phyloP scores from a whole-genome alignment of 92 coral and sea anemone species.

The Parazoanthus swiftii region DNA sequence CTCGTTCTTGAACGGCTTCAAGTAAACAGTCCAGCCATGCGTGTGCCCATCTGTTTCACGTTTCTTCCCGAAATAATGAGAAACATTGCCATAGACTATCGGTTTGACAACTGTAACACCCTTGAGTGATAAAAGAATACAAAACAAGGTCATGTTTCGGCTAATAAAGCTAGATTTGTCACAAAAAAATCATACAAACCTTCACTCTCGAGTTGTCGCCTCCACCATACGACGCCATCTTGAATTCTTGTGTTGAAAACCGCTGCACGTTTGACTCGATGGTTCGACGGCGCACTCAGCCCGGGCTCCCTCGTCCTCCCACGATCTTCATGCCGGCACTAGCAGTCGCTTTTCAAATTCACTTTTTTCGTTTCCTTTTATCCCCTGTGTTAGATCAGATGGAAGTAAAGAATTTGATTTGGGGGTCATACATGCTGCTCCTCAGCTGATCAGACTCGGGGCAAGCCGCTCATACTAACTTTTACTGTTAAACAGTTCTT shows the following conservation, averaged over 20 bases:
- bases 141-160: neutral
- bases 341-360: too few species aligned
- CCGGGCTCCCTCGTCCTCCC: neutral
- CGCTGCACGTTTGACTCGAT: conserved; percentile 4
- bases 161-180: neutral
- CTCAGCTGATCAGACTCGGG: too few species aligned
- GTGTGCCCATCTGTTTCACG: conserved; percentile 97
- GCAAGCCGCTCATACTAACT: too few species aligned
- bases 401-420: too few species aligned
- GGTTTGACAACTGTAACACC: conserved; percentile 89
- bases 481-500: too few species aligned
- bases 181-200: conserved; percentile 55
- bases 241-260: conserved; percentile 36
- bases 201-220: conserved; percentile 92
- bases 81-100: conserved; percentile 90
- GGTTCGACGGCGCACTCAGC: conserved; percentile 13
- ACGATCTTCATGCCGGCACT: too few species aligned
- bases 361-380: too few species aligned
- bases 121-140: conserved; percentile 45
- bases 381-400: too few species aligned
- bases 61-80: conserved; percentile 97
- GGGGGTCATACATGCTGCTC: too few species aligned
- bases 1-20: conserved; percentile 86
- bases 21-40: conserved; percentile 94
- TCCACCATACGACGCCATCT: conserved; percentile 92